These are phyloP conservation scores for Parnassius apollo DNA, from an alignment of 2,888 invertebrate genomes.

Conservation along the genomic window DNA sequence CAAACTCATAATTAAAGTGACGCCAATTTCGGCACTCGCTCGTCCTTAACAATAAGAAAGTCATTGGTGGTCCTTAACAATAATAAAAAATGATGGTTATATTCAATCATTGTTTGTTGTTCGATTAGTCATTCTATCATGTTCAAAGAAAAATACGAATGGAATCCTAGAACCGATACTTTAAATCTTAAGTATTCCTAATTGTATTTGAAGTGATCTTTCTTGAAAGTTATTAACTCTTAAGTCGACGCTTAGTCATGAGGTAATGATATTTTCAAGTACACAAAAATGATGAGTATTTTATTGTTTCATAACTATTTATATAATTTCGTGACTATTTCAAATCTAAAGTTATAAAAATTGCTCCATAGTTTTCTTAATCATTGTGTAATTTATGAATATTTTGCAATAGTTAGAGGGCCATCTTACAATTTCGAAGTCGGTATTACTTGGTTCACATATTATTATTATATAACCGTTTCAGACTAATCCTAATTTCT, in stretches of 20 bases:
- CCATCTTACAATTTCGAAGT: too few relatives aligned
- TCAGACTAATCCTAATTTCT: too few relatives aligned
- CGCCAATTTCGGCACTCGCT: too few relatives aligned
- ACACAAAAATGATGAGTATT: not conserved
- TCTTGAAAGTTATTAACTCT: constrained; percentile 13
- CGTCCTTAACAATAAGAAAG: too few relatives aligned
- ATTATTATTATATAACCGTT: too few relatives aligned
- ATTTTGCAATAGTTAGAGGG: too few relatives aligned
- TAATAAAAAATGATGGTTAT: constrained; percentile 1
- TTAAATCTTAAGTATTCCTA: constrained; percentile 10
- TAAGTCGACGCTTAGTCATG: constrained; percentile 2
- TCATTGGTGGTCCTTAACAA: too few relatives aligned
- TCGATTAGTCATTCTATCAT: constrained; percentile 4
- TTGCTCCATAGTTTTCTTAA: not conserved
- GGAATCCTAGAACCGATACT: not conserved
- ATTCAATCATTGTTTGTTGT: not conserved
- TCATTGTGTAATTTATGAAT: too few relatives aligned
- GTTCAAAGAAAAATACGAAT: constrained; percentile 2
- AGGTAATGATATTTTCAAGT: constrained; percentile 2
- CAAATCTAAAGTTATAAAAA: not conserved
- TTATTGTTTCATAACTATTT: not conserved
- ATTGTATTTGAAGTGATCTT: constrained; percentile 16
- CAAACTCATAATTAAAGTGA: too few relatives aligned
- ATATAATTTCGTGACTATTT: not conserved
- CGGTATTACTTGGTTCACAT: too few relatives aligned